phyloP scores from a whole-genome alignment of 1,140 invertebrate species.

The Panagrolaimus sp. region DNA sequence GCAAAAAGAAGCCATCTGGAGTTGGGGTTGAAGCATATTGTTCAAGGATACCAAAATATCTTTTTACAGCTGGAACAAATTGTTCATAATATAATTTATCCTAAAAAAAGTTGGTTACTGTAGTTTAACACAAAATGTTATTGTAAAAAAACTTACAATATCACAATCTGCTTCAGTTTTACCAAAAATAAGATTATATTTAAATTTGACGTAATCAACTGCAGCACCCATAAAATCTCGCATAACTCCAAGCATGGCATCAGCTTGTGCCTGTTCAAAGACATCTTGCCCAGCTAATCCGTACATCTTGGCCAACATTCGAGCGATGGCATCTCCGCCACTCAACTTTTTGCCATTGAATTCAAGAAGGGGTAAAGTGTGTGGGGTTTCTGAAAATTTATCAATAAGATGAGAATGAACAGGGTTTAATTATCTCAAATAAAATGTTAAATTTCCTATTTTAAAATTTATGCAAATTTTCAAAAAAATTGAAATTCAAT shows the following conservation, averaged over 20 bases:
- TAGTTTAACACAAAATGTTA: too few relatives aligned
- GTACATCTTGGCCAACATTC: neutral
- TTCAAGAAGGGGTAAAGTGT: neutral
- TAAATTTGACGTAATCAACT: neutral
- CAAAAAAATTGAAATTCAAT: too few relatives aligned
- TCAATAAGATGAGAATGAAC: too few relatives aligned
- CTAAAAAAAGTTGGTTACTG: too few relatives aligned
- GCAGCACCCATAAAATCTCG: neutral
- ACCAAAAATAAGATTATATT: neutral
- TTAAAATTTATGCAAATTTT: constrained; percentile 15
- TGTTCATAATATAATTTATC: too few relatives aligned
- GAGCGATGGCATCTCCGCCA: neutral
- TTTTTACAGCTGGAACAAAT: too few relatives aligned
- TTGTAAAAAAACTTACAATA: neutral
- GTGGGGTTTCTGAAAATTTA: too few relatives aligned
- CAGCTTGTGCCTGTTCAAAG: neutral
- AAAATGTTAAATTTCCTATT: too few relatives aligned
- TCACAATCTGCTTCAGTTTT: neutral
- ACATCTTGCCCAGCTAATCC: constrained; percentile 1
- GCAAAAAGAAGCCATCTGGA: too few relatives aligned
- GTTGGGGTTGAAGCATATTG: too few relatives aligned
- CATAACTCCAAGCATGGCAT: neutral
- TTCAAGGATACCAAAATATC: too few relatives aligned
- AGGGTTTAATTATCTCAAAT: too few relatives aligned
- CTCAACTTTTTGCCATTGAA: neutral